These are phyloP conservation scores for Notiomystis cincta DNA, from an alignment of 2,113 vertebrate species.

Conservation along the genomic window DNA sequence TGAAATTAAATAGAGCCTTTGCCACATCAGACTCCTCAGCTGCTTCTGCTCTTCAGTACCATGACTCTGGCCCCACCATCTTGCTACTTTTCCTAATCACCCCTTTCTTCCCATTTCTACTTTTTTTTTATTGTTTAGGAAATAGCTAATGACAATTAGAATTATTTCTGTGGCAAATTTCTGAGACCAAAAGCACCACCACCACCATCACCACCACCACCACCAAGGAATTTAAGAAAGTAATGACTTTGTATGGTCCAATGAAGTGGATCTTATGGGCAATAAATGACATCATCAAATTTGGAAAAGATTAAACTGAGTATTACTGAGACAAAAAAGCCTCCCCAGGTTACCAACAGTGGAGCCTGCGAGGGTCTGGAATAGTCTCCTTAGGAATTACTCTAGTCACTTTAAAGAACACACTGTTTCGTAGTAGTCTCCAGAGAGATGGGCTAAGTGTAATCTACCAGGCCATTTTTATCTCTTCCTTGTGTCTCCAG, in stretches of 20 bases:
- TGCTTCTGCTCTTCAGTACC: not conserved
- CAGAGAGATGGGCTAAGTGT: not conserved
- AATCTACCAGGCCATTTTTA: constrained; percentile 26
- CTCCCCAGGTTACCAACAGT: not conserved
- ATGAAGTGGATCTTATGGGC: not conserved
- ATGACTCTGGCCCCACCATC: not conserved
- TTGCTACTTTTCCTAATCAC: not conserved
- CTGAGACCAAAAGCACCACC: not conserved
- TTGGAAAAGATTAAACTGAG: not conserved
- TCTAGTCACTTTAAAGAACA: not conserved
- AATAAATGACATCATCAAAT: not conserved
- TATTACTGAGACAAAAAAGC: not conserved
- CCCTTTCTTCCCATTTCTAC: not conserved
- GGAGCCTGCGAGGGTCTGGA: not conserved
- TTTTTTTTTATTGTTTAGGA: not conserved
- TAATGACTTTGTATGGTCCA: not conserved
- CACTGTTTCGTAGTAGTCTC: not conserved
- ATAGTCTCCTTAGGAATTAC: not conserved
- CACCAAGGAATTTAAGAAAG: not conserved
- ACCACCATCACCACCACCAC: not conserved
- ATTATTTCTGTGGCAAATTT: not conserved
- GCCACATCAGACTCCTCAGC: not conserved
- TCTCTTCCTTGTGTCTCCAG: not conserved
- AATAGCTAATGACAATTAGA: not conserved
- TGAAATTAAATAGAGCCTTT: not conserved